phyloP scores from a whole-genome alignment of 2,797 vertebrate species.

The Silurus aristotelis region DNA sequence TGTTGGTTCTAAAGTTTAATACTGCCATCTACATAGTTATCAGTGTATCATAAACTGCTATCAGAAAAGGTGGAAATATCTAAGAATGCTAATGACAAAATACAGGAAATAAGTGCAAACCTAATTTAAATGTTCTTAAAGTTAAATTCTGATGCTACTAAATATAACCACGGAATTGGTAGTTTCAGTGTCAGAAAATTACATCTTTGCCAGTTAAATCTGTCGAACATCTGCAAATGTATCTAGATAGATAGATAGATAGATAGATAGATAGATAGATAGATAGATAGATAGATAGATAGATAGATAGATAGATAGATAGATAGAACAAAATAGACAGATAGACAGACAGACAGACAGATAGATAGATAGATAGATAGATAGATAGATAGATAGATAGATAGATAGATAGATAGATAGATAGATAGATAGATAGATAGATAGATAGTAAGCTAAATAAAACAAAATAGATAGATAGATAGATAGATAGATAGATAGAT shows the following conservation, averaged over 20 bases:
- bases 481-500: no score
- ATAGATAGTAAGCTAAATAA: no score
- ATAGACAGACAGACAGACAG: no score
- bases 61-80: neutral
- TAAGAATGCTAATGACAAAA: neutral
- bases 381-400: no score
- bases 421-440: no score
- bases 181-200: neutral
- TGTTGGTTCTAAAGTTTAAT: neutral
- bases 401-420: no score
- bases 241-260: neutral
- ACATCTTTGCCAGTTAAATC: neutral
- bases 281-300: no score
- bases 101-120: neutral
- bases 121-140: neutral
- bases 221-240: neutral
- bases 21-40: neutral
- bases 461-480: no score
- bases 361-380: no score
- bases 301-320: no score
- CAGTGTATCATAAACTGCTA: neutral
- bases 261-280: no score
- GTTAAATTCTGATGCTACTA: neutral
- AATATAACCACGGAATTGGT: neutral
- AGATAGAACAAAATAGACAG: no score